Conservation (phyloP, 2,113 vertebrate species). For the Seriola rivoliana region DNA sequence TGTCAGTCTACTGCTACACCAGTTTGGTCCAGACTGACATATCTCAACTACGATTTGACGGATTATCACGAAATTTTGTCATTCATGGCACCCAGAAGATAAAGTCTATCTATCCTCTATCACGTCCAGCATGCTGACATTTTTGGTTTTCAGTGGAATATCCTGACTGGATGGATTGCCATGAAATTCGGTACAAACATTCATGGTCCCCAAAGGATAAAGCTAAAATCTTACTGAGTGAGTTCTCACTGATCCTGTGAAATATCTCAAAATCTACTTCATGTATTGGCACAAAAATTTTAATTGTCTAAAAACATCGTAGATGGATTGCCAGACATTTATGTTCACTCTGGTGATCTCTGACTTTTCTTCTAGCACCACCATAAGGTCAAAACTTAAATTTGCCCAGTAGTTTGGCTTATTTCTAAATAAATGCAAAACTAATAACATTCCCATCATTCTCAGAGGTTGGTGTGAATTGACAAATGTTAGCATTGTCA, state of each 20-base stretch:
- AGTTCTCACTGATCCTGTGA: background rate
- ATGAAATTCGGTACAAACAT: background rate
- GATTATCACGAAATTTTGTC: background rate
- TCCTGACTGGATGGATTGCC: too few relatives aligned
- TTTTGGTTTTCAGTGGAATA: background rate
- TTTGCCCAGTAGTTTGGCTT: background rate
- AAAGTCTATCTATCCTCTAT: background rate
- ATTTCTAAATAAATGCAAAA: background rate
- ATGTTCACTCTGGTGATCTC: background rate
- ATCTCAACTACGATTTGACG: background rate
- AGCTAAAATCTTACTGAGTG: background rate
- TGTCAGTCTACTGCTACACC: background rate
- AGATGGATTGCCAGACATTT: background rate
- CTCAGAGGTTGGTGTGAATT: background rate
- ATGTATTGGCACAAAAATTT: background rate
- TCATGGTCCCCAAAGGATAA: background rate
- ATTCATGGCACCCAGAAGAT: background rate
- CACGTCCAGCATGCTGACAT: background rate
- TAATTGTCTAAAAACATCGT: constrained; percentile 6
- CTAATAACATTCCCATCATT: background rate
- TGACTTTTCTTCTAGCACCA: background rate
- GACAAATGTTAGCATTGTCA: background rate
- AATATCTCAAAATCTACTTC: background rate
- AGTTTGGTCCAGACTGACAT: constrained; percentile 9
- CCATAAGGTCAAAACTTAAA: background rate